Base-by-base conservation (phyloP, 2,113 vertebrate genomes). In the Sorex araneus region DNA sequence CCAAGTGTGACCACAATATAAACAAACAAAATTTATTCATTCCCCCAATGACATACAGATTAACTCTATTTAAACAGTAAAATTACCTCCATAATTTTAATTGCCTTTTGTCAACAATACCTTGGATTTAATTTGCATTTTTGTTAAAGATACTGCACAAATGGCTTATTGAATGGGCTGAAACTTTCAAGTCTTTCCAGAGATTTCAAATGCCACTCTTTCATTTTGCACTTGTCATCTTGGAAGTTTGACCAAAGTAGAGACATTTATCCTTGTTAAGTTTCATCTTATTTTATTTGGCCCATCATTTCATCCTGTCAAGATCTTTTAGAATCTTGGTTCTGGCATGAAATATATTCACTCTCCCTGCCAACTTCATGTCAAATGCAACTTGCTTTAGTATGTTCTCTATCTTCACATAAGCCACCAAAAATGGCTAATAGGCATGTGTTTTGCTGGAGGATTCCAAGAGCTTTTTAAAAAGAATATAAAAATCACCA, bases 221-320 rank as follows among this genome's bases (percentile, higher is more conserved):
- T 50, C 13, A 71, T 40, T 82, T 50, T 54, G 25, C 36, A 66
- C 89, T 90, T 80, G 82, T 92, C 93, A 84, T 27, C 40, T 86
- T 94, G 86, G 79, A 93, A 86, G 78, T 93, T 90, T 95, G 50
- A 92, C 86, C 63, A 74, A 93, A 87, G 47, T 34, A 66, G 28
- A 86, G 76, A 84, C 73, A 80, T 80, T 80, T 67, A 64, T 93
- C 34, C 43, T 80, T 84, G 67, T 80, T 77, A 92, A 89, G 36
- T 77, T 96, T 94, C 84, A 78, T 63, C 73, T 84, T 93, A 77
- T 89, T 96, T 87, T 86, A 92, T 92, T 92, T 97, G 95, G 95
- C 92, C 54, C 89, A 81, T 96, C 75, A 87, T 70, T 91, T 87
- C 84, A 94, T 77, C 89, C 81, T 94, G 92, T 93, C 93, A 84